phyloP scores from a whole-genome alignment of 2,888 invertebrate species.

The Gandaritis pyraliata region DNA sequence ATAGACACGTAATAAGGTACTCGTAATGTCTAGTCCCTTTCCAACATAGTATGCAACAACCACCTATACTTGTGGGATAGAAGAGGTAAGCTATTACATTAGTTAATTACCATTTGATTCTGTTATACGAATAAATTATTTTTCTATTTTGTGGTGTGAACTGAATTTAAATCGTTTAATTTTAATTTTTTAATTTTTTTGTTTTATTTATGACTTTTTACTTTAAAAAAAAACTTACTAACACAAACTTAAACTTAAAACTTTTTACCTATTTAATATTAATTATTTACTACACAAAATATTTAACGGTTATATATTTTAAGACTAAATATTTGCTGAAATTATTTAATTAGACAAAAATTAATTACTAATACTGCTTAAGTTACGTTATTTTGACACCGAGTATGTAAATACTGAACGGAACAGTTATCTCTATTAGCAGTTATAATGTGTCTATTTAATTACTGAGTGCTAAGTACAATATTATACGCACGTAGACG shows the following conservation, averaged over 20 bases:
- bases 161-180: neutral
- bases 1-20: constrained; percentile 29
- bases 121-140: neutral
- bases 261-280: too few relatives aligned
- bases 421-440: neutral
- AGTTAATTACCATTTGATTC: neutral
- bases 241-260: too few relatives aligned
- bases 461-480: constrained; percentile 8
- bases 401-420: constrained; percentile 19
- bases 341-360: too few relatives aligned
- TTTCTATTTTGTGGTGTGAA: neutral
- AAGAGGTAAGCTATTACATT: neutral
- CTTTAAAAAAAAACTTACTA: too few relatives aligned
- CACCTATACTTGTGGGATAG: constrained; percentile 6
- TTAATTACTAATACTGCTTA: too few relatives aligned
- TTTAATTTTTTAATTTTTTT: too few relatives aligned
- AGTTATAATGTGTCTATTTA: neutral
- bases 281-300: too few relatives aligned
- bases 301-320: too few relatives aligned
- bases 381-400: neutral
- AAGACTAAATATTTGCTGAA: too few relatives aligned
- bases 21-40: constrained; percentile 29
- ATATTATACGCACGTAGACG: constrained; percentile 13
- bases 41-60: constrained; percentile 13
- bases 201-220: too few relatives aligned